A percentile compares a stretch with the other conserved stretches of the same genome.
Conservation (phyloP, 2,797 vertebrate genomes). For the Capromys pilorides region DNA sequence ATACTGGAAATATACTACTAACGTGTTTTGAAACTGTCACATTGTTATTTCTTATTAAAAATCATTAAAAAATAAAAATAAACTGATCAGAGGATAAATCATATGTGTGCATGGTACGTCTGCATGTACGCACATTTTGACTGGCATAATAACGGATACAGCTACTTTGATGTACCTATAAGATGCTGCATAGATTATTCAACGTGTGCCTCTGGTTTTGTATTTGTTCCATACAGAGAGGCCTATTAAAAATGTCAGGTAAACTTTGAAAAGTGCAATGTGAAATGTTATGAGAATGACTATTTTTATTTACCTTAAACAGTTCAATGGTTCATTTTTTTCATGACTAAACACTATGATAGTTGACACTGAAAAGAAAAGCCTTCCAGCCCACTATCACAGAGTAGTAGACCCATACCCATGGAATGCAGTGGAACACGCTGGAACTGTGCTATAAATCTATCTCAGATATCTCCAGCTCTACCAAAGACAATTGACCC, state of each 20-base stretch:
- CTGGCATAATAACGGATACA: background rate
- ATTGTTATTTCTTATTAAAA: too few relatives aligned
- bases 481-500: background rate
- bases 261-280: constrained; percentile 6
- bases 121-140: background rate
- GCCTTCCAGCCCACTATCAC: background rate
- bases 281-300: constrained; percentile 5
- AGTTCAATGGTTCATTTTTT: background rate
- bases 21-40: too few relatives aligned
- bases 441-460: background rate
- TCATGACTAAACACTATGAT: background rate
- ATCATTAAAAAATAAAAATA: background rate
- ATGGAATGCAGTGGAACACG: background rate
- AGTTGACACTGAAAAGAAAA: background rate
- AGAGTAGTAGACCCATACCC: too few relatives aligned
- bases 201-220: background rate
- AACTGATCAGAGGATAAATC: background rate
- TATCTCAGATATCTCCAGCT: background rate
- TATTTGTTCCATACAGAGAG: background rate
- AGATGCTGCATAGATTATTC: background rate
- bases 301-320: constrained; percentile 33
- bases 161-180: background rate
- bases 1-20: too few relatives aligned
- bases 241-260: background rate
- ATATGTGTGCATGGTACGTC: too few relatives aligned